Evolutionary conservation across 2,888 invertebrate species (phyloP).

Genomic region (Entomobrya multifasciata): DNA sequence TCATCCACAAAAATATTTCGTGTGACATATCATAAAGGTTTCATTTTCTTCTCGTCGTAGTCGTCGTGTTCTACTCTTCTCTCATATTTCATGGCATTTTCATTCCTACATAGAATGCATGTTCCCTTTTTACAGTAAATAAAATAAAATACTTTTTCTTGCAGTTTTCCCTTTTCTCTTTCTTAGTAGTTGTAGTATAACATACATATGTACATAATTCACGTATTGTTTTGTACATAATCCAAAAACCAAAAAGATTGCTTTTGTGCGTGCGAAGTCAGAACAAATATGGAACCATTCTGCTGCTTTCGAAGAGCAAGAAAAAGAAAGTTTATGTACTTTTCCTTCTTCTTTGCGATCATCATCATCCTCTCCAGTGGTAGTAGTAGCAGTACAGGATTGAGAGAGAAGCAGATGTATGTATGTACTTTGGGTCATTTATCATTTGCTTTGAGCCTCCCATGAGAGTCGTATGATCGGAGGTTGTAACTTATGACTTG

Average conservation of each 20-base stretch:
- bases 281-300: constrained; percentile 42
- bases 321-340: constrained; percentile 34
- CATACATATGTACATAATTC: constrained; percentile 6
- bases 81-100: background rate
- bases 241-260: constrained; percentile 54
- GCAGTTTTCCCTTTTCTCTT: no score
- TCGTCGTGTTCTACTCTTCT: background rate
- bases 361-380: constrained; percentile 5
- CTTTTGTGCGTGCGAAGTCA: constrained; percentile 60
- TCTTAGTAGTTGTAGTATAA: no score
- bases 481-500: constrained; percentile 80
- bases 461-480: constrained; percentile 79
- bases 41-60: constrained; percentile 60
- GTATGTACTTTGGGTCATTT: constrained; percentile 77
- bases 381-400: background rate
- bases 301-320: no score
- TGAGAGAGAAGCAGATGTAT: constrained; percentile 66
- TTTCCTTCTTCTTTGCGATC: constrained; percentile 9
- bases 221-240: constrained; percentile 7
- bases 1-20: constrained; percentile 57
- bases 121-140: background rate
- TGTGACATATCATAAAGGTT: constrained; percentile 71
- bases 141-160: background rate
- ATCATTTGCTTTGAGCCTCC: constrained; percentile 79
- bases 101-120: background rate